These are phyloP conservation scores for Lepus townsendii DNA, from an alignment of 2,797 vertebrate genomes.

Conservation along the genomic window DNA sequence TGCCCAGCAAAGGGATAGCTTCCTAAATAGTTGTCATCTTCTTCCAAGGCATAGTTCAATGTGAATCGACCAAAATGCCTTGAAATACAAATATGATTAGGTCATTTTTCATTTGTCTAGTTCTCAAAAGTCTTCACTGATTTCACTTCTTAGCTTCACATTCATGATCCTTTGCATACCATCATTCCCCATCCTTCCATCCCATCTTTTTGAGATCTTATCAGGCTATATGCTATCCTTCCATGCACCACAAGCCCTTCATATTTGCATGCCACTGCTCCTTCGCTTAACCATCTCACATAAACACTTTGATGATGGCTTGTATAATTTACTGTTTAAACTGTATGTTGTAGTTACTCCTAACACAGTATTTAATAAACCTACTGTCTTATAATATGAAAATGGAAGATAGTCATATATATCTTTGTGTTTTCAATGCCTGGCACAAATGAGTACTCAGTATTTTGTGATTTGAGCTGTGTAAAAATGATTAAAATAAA, in stretches of 20 bases:
- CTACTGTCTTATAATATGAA: background rate
- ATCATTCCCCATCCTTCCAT: background rate
- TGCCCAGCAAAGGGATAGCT: background rate
- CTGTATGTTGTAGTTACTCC: background rate
- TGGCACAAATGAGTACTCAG: background rate
- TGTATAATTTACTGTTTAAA: constrained; percentile 4
- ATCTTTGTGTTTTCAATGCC: background rate
- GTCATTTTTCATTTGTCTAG: background rate
- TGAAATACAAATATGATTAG: constrained; percentile 2
- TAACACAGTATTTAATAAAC: background rate
- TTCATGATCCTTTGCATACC: background rate
- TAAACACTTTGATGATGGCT: background rate
- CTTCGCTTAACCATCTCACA: background rate
- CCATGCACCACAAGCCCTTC: background rate
- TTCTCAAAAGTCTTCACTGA: constrained; percentile 27
- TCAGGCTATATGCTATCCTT: background rate
- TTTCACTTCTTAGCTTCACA: constrained; percentile 15
- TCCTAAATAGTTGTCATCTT: background rate
- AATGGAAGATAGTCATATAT: background rate
- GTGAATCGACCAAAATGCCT: background rate
- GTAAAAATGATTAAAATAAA: constrained; percentile 28
- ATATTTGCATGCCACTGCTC: background rate
- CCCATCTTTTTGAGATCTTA: background rate
- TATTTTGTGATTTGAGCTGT: constrained; percentile 25
- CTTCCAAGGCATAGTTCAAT: background rate